Evolutionary conservation across 2,888 invertebrate species (phyloP).

Genomic region (Pandemis cinnamomeana): DNA sequence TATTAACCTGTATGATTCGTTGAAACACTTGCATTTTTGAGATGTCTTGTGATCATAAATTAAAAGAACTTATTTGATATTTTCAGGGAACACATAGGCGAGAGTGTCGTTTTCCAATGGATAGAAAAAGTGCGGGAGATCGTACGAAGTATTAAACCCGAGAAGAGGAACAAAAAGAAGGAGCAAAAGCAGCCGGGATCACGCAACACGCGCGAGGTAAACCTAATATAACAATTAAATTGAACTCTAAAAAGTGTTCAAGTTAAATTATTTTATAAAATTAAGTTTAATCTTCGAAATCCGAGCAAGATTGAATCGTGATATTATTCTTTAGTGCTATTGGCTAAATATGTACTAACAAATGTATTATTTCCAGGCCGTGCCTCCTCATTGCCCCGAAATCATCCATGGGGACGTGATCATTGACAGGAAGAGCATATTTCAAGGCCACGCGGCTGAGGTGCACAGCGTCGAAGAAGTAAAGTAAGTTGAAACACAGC

Average conservation of each 20-base stretch:
- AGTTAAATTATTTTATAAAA: no score
- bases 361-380: constrained; percentile 58
- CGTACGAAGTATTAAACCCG: constrained; percentile 62
- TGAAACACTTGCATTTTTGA: no score
- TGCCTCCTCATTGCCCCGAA: constrained; percentile 65
- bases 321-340: no score
- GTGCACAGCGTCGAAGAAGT: constrained; percentile 87
- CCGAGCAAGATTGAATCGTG: no score
- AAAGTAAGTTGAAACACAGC: constrained; percentile 67
- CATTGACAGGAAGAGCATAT: constrained; percentile 91
- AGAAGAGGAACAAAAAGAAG: constrained; percentile 53
- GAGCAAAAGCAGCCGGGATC: constrained; percentile 47
- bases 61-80: neutral
- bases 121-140: constrained; percentile 89
- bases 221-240: neutral
- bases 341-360: no score
- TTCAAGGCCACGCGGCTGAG: constrained; percentile 91
- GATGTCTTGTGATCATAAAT: neutral
- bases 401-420: constrained; percentile 88
- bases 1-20: no score
- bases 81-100: constrained; percentile 87
- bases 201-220: constrained; percentile 58
- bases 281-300: no score
- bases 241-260: no score
- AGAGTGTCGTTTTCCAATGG: constrained; percentile 90